Evolutionary conservation across 1,140 invertebrate genomes (phyloP).

Genomic region (Acromyrmex echinatior): DNA sequence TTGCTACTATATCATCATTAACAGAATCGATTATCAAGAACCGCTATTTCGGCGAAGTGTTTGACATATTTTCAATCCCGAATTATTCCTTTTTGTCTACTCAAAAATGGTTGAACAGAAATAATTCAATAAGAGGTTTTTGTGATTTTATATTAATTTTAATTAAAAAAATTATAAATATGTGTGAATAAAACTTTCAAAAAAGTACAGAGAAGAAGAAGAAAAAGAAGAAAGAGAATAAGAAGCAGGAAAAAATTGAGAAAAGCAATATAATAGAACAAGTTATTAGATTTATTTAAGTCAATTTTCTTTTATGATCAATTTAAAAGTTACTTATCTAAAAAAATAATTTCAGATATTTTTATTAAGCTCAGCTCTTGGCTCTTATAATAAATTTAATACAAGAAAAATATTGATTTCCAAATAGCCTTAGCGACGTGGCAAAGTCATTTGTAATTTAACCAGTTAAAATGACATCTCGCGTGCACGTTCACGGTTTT

Average conservation of each 20-base stretch:
- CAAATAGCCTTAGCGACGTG: conserved; percentile 2
- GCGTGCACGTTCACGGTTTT: background rate
- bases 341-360: background rate
- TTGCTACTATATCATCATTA: conserved; percentile 19
- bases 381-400: conserved; percentile 31
- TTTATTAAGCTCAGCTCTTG: background rate
- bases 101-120: background rate
- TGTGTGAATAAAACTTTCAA: background rate
- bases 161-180: background rate
- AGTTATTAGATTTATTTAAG: background rate
- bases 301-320: background rate
- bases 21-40: conserved; percentile 70
- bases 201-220: background rate
- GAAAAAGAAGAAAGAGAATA: background rate
- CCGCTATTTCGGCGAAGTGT: conserved; percentile 70
- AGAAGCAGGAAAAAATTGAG: no score
- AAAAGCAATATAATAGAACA: background rate
- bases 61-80: conserved; percentile 66
- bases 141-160: background rate
- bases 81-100: conserved; percentile 60
- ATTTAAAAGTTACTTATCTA: background rate
- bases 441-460: conserved; percentile 39
- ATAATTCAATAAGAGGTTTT: background rate
- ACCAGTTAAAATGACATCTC: conserved; percentile 1
- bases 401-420: conserved; percentile 40